Conservation (phyloP, 2,797 vertebrate genomes). For the Morelia viridis region DNA sequence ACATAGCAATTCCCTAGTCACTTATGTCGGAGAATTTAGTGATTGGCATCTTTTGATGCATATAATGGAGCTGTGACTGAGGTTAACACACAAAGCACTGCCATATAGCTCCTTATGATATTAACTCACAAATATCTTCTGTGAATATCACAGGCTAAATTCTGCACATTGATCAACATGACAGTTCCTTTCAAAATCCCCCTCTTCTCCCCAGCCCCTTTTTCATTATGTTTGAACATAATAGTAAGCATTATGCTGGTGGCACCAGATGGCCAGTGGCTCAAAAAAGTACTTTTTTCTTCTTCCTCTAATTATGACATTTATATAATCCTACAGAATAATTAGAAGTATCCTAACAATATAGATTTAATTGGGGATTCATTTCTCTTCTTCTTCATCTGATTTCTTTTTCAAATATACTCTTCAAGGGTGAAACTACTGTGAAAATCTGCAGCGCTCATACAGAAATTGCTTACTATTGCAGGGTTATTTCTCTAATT, state of each 20-base stretch:
- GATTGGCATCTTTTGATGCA: neutral
- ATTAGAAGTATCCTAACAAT: neutral
- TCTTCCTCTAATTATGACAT: no score
- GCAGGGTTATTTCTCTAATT: neutral
- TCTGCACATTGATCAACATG: conserved; percentile 1
- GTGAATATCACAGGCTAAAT: neutral
- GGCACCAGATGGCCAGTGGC: neutral
- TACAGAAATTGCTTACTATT: neutral
- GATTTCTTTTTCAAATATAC: neutral
- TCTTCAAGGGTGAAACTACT: neutral
- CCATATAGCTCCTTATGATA: neutral
- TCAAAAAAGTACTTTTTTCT: neutral
- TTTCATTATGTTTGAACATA: neutral
- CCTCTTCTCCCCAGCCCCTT: neutral
- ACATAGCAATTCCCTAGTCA: neutral
- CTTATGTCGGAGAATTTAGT: neutral
- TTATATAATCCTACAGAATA: neutral
- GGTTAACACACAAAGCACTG: neutral
- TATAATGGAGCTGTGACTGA: neutral
- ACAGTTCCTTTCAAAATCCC: neutral
- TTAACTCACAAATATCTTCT: neutral
- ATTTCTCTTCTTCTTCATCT: neutral
- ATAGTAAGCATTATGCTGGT: neutral
- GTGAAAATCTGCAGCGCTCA: neutral
- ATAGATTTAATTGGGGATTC: neutral